Evolutionary conservation across 1,140 invertebrate species (phyloP), one percentile per base, ranked within the genome.

Genomic region (Drosophila jambulina): DNA sequence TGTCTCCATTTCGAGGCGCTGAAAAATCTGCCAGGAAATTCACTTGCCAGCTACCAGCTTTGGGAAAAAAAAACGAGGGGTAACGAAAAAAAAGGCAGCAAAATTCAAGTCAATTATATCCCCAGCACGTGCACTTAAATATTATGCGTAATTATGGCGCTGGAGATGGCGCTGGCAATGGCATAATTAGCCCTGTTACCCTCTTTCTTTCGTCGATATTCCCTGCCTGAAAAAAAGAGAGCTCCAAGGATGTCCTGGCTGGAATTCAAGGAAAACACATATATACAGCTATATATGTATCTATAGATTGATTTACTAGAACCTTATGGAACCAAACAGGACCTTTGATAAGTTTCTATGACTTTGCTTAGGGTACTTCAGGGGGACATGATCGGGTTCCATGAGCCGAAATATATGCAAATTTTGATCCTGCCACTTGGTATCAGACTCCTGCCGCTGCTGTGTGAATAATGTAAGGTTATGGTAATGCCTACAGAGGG

Each of bases 401-500:
- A 42, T 77, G 68, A 84, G 67, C 71, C 71, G 51, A 69, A 82
- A 87, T 87, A 74, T 80, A 82, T 87, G 83, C 70, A 87, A 79
- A 82, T 87, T 76, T 38, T 34, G 38, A 40, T 63, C 56, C 49
- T n/a, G 38, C 54, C 9, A 17, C 19, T 6, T 4, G 23, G 7
- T 25, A 21, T 23, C 15, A 5, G 21, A 4, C 27, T 21, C 3
- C 67, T 82, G 57, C 76, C 21, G 8, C 40, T 42, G 79, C 62
- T 72, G 79, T 63, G 19, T 87, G 63, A 87, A 87, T 88, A 87
- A 87, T 88, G 76, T 78, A 87, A 80, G 78, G 76, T 77, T 87
- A 87, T 87, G 80, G 82, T 87, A 87, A 64, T 75, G 53, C 43
- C 13, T 15, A 13, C 5, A 10, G 3, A n/a, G 21, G 43, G 32